Conservation (phyloP, 2,888 invertebrate genomes). For the Xanthia togata region DNA sequence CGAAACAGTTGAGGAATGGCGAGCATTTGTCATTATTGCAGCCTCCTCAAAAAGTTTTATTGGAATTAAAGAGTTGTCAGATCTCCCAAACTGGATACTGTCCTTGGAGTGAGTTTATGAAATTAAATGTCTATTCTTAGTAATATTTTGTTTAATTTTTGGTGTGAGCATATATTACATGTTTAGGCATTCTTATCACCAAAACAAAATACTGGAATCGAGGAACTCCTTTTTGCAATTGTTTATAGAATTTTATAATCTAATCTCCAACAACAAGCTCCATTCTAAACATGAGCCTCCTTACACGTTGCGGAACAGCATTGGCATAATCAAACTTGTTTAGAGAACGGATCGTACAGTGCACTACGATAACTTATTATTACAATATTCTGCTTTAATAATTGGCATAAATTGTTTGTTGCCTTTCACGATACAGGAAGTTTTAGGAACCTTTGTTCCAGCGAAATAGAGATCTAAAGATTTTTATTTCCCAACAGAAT, state of each 20-base stretch:
- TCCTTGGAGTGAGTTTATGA: constrained; percentile 72
- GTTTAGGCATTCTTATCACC: neutral
- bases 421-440: neutral
- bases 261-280: neutral
- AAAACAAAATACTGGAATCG: neutral
- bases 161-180: neutral
- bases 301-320: neutral
- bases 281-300: neutral
- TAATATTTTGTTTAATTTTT: constrained; percentile 19
- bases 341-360: neutral
- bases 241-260: neutral
- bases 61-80: constrained; percentile 74
- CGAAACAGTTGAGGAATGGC: constrained; percentile 74
- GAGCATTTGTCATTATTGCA: constrained; percentile 67
- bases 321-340: constrained; percentile 30
- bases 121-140: constrained; percentile 38
- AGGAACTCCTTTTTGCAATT: neutral
- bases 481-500: neutral
- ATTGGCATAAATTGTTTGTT: neutral
- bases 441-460: neutral
- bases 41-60: constrained; percentile 73
- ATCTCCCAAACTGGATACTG: constrained; percentile 75
- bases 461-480: neutral
- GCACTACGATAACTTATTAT: neutral
- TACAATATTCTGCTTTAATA: neutral